These are phyloP conservation scores for Gopherus evgoodei DNA, from an alignment of 2,113 vertebrate genomes.

Conservation along the genomic window DNA sequence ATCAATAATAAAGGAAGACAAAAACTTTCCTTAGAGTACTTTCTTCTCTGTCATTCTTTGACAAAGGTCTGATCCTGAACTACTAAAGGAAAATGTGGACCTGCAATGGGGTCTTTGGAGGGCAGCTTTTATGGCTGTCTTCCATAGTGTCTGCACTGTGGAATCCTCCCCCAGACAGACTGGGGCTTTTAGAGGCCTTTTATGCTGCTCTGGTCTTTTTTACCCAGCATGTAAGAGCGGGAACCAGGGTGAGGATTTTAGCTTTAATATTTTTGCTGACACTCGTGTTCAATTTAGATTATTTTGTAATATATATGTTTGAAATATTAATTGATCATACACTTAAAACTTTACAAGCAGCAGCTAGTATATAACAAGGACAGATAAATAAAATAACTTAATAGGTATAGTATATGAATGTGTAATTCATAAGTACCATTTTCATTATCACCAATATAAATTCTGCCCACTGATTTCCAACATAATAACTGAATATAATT, in stretches of 20 bases:
- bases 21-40: neutral
- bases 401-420: neutral
- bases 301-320: neutral
- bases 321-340: neutral
- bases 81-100: neutral
- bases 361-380: neutral
- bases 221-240: neutral
- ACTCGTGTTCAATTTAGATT: neutral
- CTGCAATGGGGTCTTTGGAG: neutral
- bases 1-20: neutral
- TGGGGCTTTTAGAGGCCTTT: neutral
- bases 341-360: neutral
- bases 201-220: neutral
- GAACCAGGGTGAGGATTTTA: neutral
- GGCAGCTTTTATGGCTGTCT: neutral
- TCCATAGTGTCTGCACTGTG: neutral
- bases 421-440: neutral
- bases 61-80: neutral
- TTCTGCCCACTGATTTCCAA: neutral
- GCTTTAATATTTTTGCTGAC: neutral
- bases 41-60: neutral
- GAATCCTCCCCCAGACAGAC: neutral
- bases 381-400: neutral
- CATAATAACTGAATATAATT: neutral
- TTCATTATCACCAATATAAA: neutral